These are phyloP conservation scores for Ahaetulla prasina DNA, from an alignment of 2,113 vertebrate species.

Conservation along the genomic window DNA sequence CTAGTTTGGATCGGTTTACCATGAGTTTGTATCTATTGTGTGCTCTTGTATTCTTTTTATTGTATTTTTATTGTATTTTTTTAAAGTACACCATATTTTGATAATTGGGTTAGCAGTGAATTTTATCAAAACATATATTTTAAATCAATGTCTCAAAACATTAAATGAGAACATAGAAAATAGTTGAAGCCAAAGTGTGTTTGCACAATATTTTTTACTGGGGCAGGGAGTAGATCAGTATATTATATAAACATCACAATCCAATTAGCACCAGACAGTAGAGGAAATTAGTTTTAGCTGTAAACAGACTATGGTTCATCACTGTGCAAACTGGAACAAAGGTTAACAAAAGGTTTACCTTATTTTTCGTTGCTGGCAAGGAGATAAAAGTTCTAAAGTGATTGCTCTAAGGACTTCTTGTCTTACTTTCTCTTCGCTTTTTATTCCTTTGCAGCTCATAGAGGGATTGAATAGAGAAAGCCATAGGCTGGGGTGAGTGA, in stretches of 20 bases:
- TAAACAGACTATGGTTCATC: not conserved
- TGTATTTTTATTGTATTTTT: too few species aligned
- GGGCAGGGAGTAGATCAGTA: not conserved
- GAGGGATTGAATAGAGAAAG: not conserved
- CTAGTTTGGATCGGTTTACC: too few species aligned
- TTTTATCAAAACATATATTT: not conserved
- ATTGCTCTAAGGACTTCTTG: not conserved
- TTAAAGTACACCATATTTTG: not conserved
- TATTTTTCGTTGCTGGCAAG: not conserved
- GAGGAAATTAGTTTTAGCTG: not conserved
- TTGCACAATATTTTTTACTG: not conserved
- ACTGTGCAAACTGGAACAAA: not conserved
- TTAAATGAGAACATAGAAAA: not conserved
- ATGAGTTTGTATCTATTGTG: too few species aligned
- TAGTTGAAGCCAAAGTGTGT: not conserved
- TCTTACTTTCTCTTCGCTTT: not conserved
- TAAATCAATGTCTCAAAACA: conserved; percentile 8
- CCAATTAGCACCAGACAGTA: not conserved
- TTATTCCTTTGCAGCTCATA: not conserved
- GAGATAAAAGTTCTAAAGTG: not conserved
- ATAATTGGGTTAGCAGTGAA: not conserved
- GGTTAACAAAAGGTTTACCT: not conserved
- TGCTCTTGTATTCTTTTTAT: too few species aligned
- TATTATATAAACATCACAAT: not conserved
- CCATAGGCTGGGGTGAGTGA: not conserved